Conservation (phyloP, 2,797 vertebrate genomes). For the Rachycentron canadum region DNA sequence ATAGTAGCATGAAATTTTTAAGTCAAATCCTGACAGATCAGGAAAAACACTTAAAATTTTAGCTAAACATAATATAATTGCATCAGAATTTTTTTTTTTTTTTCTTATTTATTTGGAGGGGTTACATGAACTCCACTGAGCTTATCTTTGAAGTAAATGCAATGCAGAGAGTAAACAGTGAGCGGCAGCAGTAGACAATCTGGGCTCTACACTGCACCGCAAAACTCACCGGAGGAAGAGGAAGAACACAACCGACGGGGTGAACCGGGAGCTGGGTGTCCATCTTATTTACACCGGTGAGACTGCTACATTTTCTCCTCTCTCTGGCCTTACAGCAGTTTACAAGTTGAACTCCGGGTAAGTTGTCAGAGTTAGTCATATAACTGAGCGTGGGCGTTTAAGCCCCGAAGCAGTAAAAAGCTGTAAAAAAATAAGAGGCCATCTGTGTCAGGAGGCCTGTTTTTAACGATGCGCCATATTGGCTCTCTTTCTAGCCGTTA, state of each 20-base stretch:
- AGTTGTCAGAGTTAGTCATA: neutral
- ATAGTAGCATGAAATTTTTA: too few relatives aligned
- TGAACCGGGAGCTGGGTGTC: conserved; percentile 77
- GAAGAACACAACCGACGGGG: conserved; percentile 59
- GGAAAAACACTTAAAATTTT: too few relatives aligned
- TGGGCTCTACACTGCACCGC: too few relatives aligned
- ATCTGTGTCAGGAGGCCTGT: conserved; percentile 60
- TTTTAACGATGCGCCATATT: conserved; percentile 79
- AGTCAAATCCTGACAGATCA: too few relatives aligned
- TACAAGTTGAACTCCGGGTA: conserved; percentile 64
- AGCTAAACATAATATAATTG: too few relatives aligned
- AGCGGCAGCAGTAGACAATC: conserved; percentile 24
- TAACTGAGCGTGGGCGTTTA: fast-evolving
- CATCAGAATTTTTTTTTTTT: too few relatives aligned
- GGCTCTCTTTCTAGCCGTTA: conserved; percentile 48
- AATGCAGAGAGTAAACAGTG: neutral
- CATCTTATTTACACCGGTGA: conserved; percentile 81
- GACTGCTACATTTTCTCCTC: conserved; percentile 31
- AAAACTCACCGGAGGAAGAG: conserved; percentile 31
- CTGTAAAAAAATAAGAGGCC: neutral
- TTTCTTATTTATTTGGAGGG: too few relatives aligned
- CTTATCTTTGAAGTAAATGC: neutral
- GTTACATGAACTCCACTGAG: neutral
- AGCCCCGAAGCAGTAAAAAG: fast-evolving
- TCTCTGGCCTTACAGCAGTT: conserved; percentile 22